Base-by-base conservation (phyloP, 2,797 vertebrate genomes). In the Coregonus ussuriensis region DNA sequence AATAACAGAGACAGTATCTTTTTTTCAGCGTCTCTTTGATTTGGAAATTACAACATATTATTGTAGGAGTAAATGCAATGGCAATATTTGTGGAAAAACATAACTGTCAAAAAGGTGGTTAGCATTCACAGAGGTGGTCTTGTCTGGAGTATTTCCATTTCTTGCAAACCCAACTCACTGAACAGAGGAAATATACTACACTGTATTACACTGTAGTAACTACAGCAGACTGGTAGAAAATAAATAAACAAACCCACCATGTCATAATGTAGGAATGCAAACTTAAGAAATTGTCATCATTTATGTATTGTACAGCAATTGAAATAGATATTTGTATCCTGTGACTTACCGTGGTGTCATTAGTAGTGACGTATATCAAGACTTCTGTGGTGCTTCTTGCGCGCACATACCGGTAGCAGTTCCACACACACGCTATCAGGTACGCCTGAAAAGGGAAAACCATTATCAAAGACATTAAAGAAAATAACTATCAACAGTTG, bases 341-440 rank as follows among this genome's bases (percentile, higher is more conserved):
- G 72, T 56, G 68, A 90, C 97, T 95, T 93, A 99, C 98, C 81
- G 97, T 95, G 47, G 96, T 98, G 88, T 99, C 97, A 0, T 97
- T 99, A 85, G 96, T 96, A 14, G 97, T 97, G n/a, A 98, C 95
- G 37, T 98, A 99, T 79, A 98, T 95, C 91, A 98, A 89, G 83
- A 98, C 94, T 71, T 98, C 96, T 0, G 97, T 95, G 47, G 94
- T 87, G 56, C 93, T 95, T 29, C 96, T 94, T 88, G 95, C 85
- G 4, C 93, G 96, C 87, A 99, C 97, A 53, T 99, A 99, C 81
- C 95, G 95, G 90, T 99, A 99, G 92, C 98, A 99, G 91, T 97
- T 99, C 98, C 98, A 99, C 84, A 99, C 98, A 0, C 98, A 99
- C 72, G 96, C 96, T 69, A 99, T 97, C 91, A 99, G 92, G 89